Conservation (phyloP, 1,140 invertebrate genomes). For the Neoseiulus cucumeris region DNA sequence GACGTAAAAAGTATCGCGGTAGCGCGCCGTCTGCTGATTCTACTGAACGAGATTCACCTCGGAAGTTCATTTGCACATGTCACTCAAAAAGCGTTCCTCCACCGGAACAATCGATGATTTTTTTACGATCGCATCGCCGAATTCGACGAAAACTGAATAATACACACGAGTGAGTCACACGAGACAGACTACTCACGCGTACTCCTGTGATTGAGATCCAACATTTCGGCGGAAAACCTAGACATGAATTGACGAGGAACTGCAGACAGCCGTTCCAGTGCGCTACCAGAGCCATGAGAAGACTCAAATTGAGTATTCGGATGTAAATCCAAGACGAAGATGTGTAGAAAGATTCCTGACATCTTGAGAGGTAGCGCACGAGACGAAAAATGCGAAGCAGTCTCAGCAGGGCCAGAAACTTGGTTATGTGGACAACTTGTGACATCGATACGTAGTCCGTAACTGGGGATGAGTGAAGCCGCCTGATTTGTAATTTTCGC, state of each 20-base stretch:
- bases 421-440: background rate
- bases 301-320: background rate
- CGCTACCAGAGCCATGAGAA: background rate
- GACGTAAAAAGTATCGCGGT: too few species aligned
- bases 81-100: too few species aligned
- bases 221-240: background rate
- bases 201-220: background rate
- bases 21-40: too few species aligned
- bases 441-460: background rate
- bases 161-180: too few species aligned
- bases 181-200: too few species aligned
- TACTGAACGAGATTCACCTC: too few species aligned
- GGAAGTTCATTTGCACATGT: too few species aligned
- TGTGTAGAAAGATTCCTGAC: conserved; percentile 3
- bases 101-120: too few species aligned
- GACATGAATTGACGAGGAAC: background rate
- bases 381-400: background rate
- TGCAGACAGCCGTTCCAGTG: conserved; percentile 7
- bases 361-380: background rate
- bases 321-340: conserved; percentile 1
- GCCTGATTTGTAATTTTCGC: too few species aligned
- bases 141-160: too few species aligned
- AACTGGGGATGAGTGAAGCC: background rate
- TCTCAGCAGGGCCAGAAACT: background rate
- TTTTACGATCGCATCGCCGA: too few species aligned